These are phyloP conservation scores for Condylostylus longicornis DNA, from an alignment of 1,140 invertebrate genomes.

Conservation along the genomic window DNA sequence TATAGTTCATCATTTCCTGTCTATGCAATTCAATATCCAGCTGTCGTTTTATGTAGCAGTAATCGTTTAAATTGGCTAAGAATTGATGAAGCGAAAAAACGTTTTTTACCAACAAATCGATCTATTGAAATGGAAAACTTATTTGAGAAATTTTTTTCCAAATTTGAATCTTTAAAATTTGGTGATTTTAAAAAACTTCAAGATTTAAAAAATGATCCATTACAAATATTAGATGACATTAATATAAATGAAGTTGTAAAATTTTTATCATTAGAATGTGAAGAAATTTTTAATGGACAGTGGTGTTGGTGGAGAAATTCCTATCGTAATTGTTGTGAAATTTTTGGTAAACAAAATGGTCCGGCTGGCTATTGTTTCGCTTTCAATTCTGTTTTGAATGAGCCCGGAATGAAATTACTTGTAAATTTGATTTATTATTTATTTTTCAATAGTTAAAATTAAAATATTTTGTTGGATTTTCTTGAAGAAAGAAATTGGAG, in stretches of 20 bases:
- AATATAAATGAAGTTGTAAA: constrained; percentile 24
- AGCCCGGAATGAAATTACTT: too few relatives aligned
- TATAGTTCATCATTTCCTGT: constrained; percentile 24
- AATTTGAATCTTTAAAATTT: constrained; percentile 19
- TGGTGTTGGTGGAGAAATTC: constrained; percentile 21
- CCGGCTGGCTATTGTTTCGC: constrained; percentile 39
- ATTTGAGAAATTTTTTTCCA: constrained; percentile 16
- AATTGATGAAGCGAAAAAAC: constrained; percentile 13
- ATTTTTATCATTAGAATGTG: constrained; percentile 24
- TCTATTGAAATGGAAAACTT: constrained; percentile 10
- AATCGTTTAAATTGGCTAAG: constrained; percentile 27
- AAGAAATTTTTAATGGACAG: constrained; percentile 18
- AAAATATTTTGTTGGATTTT: too few relatives aligned
- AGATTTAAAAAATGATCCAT: constrained; percentile 11
- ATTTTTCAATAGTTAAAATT: too few relatives aligned
- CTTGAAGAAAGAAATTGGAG: too few relatives aligned
- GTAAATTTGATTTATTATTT: too few relatives aligned
- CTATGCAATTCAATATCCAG: constrained; percentile 24
- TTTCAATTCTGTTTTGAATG: constrained; percentile 39
- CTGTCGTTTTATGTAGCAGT: constrained; percentile 27
- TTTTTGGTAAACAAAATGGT: constrained; percentile 28
- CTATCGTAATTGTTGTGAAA: constrained; percentile 22
- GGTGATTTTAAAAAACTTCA: constrained; percentile 22
- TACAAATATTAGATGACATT: constrained; percentile 15
- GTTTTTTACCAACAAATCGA: constrained; percentile 16